Evolutionary conservation across 2,888 invertebrate species (phyloP).

Genomic region (Timema podura): DNA sequence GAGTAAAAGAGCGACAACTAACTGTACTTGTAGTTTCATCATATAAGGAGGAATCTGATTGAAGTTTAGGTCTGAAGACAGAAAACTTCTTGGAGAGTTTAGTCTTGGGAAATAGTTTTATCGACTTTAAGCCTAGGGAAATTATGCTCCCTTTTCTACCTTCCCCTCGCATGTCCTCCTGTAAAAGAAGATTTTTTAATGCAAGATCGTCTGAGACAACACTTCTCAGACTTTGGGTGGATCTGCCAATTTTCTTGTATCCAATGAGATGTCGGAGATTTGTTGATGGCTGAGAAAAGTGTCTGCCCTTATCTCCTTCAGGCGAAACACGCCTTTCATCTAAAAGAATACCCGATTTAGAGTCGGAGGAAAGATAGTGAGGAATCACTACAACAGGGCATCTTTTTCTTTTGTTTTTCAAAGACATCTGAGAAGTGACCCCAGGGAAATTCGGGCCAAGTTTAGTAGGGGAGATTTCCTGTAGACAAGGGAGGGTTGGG

Average conservation of each 20-base stretch:
- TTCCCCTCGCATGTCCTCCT: slow-evolving; percentile 58
- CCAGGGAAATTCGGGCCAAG: slow-evolving; percentile 26
- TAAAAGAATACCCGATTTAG: not conserved
- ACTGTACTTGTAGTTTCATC: slow-evolving; percentile 46
- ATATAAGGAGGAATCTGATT: slow-evolving; percentile 48
- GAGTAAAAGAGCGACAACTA: slow-evolving; percentile 37
- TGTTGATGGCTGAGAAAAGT: slow-evolving; percentile 18
- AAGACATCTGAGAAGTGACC: slow-evolving; percentile 12
- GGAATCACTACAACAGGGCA: slow-evolving; percentile 25
- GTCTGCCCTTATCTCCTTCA: slow-evolving; percentile 1
- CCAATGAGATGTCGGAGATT: slow-evolving; percentile 5
- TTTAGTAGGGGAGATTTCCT: slow-evolving; percentile 13
- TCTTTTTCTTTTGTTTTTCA: slow-evolving; percentile 23
- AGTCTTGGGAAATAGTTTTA: slow-evolving; percentile 57
- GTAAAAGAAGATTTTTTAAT: slow-evolving; percentile 42
- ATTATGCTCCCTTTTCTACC: slow-evolving; percentile 47
- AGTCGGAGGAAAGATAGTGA: slow-evolving; percentile 19
- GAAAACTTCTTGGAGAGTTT: slow-evolving; percentile 60
- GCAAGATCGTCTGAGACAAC: slow-evolving; percentile 14
- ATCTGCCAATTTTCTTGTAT: slow-evolving; percentile 17
- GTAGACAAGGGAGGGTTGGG: not conserved
- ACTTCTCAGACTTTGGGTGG: slow-evolving; percentile 23
- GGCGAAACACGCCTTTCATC: not conserved
- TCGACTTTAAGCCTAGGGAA: slow-evolving; percentile 57
- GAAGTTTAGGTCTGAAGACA: slow-evolving; percentile 53